Evolutionary conservation across 2,113 vertebrate species (phyloP).

Genomic region (Amazona guildingii): DNA sequence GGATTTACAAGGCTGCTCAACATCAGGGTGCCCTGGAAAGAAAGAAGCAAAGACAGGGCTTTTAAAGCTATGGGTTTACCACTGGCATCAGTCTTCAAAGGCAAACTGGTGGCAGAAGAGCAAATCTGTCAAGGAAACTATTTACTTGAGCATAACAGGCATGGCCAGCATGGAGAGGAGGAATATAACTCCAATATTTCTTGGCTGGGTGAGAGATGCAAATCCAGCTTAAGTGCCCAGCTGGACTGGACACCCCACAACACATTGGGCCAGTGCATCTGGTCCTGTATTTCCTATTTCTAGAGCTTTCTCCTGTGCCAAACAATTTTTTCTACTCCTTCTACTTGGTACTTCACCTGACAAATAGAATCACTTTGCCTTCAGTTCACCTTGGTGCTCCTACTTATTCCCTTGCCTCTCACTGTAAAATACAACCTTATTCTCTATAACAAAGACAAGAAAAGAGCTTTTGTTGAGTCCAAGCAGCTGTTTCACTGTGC

Average conservation of each 20-base stretch:
- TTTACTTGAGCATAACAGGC: not conserved
- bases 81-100: not conserved
- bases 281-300: not conserved
- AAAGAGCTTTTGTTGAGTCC: slow-evolving; percentile 15
- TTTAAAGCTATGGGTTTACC: not conserved
- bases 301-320: not conserved
- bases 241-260: not conserved
- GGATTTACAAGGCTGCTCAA: slow-evolving; percentile 94
- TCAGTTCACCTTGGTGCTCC: not conserved
- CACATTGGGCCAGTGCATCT: not conserved
- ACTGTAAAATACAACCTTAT: not conserved
- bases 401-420: not conserved
- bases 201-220: not conserved
- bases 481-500: not conserved
- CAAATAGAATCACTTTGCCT: not conserved
- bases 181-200: not conserved
- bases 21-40: slow-evolving; percentile 91
- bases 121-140: not conserved
- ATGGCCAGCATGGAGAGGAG: not conserved
- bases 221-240: not conserved
- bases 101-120: not conserved
- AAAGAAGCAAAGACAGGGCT: not conserved
- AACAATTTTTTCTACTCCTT: not conserved
- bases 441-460: not conserved
- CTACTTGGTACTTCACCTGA: not conserved